These are phyloP conservation scores for Cerastis leucographa DNA, from an alignment of 2,888 invertebrate genomes.

Conservation along the genomic window DNA sequence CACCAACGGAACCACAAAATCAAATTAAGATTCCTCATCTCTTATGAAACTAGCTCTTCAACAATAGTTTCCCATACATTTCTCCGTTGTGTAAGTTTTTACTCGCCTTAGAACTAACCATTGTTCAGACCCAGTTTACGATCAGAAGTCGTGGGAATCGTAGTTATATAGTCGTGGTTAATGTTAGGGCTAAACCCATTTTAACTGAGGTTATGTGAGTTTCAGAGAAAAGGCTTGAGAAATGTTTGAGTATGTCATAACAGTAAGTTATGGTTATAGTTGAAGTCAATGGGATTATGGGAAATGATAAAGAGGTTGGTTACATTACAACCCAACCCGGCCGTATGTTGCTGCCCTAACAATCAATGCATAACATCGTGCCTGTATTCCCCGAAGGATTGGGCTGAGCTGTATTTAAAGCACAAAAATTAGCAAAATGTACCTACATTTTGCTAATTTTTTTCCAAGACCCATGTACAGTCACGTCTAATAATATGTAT, in stretches of 20 bases:
- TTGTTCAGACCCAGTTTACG: slow-evolving; percentile 60
- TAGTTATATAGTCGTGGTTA: slow-evolving; percentile 41
- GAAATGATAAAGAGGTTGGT: slow-evolving; percentile 13
- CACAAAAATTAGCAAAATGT: no score
- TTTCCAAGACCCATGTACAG: no score
- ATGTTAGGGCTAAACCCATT: slow-evolving; percentile 33
- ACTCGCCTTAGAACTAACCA: slow-evolving; percentile 42
- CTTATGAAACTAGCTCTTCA: slow-evolving; percentile 61
- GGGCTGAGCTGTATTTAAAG: neutral
- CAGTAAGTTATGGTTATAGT: slow-evolving; percentile 19
- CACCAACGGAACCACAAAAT: slow-evolving; percentile 48
- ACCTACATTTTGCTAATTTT: no score
- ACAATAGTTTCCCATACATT: slow-evolving; percentile 68
- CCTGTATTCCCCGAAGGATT: neutral
- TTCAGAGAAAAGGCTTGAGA: slow-evolving; percentile 47
- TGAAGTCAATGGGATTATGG: slow-evolving; percentile 10
- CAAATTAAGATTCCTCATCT: slow-evolving; percentile 55
- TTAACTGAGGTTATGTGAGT: slow-evolving; percentile 48
- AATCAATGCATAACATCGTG: neutral
- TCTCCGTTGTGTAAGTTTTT: slow-evolving; percentile 69
- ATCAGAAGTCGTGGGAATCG: slow-evolving; percentile 53
- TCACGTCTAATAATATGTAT: no score
- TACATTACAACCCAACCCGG: no score
- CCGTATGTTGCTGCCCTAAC: slow-evolving; percentile 9
- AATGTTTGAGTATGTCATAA: slow-evolving; percentile 45